These are phyloP conservation scores for Tetrapedia diversipes DNA, from an alignment of 2,888 invertebrate genomes.

Conservation along the genomic window DNA sequence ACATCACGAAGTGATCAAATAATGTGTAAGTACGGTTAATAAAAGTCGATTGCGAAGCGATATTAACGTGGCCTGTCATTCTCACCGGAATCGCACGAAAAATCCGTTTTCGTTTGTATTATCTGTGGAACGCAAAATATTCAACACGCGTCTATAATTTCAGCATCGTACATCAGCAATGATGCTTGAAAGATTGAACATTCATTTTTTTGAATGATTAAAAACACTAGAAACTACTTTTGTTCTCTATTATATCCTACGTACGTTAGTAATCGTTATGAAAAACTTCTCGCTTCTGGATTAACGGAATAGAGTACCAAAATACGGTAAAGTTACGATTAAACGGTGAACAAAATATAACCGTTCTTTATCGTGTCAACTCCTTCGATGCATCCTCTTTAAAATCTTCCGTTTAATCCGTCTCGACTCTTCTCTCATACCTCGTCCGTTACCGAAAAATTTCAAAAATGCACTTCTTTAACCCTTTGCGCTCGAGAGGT, in stretches of 20 bases:
- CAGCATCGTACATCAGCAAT: not conserved
- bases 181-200: not conserved
- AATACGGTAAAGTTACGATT: not conserved
- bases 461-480: too few relatives aligned
- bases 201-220: too few relatives aligned
- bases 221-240: too few relatives aligned
- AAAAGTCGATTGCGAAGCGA: conserved; percentile 8
- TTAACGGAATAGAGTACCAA: not conserved
- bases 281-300: too few relatives aligned
- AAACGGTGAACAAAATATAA: too few relatives aligned
- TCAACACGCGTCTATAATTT: not conserved
- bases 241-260: too few relatives aligned
- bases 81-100: not conserved
- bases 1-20: conserved; percentile 47
- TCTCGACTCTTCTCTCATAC: not conserved
- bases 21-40: conserved; percentile 43
- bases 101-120: not conserved
- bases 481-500: too few relatives aligned
- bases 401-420: not conserved
- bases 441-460: too few relatives aligned
- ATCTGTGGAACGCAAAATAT: not conserved
- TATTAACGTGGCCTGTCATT: conserved; percentile 4
- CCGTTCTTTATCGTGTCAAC: too few relatives aligned
- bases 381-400: not conserved
- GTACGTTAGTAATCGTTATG: too few relatives aligned